Evolutionary conservation across 2,888 invertebrate species (phyloP), one percentile per base, ranked within the genome.

Genomic region (Yponomeuta cagnagella): DNA sequence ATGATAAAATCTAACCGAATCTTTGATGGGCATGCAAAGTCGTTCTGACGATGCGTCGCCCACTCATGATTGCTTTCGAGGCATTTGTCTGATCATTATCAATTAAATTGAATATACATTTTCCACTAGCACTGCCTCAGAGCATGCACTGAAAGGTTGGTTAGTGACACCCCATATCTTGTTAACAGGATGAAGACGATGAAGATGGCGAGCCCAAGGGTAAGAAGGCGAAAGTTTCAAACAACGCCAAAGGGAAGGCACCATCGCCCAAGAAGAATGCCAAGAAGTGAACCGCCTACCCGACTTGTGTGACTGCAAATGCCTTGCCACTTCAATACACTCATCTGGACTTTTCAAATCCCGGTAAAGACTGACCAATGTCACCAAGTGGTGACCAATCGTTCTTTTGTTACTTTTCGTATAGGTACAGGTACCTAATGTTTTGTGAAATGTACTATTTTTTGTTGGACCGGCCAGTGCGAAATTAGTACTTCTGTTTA

Each of bases 171-270:
- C 1, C n/a, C 15, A 37, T 15, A 72, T 78, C 75, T 30, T 23
- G 23, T 23, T 82, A 15, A 15, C 52, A 95, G 87, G 95, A 94
- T 72, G 95, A 95, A 73, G 95, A 95, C 71, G 95, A 95, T 33
- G 96, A 96, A 74, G 96, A 96, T 33, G 95, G 95, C 64, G 95
- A 95, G 86, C 95, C 96, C 78, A 96, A 96, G 89, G 95, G 95
- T 87, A 96, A 96, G 89, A 95, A 95, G 82, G 94, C 95, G 87
- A 96, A 96, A 92, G 89, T 95, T 86, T 94, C 94, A 79, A 95
- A 94, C 88, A 95, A 94, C 80, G 93, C 94, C 82, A 94, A 94
- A 87, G 95, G 94, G 81, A 95, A 95, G 90, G 92, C 93, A 72
- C 91, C 94, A 72, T 94, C 94, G 77, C 94, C 95, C 87, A 95